Base-by-base conservation (phyloP, 1,140 invertebrate species). In the Neodiprion lecontei region DNA sequence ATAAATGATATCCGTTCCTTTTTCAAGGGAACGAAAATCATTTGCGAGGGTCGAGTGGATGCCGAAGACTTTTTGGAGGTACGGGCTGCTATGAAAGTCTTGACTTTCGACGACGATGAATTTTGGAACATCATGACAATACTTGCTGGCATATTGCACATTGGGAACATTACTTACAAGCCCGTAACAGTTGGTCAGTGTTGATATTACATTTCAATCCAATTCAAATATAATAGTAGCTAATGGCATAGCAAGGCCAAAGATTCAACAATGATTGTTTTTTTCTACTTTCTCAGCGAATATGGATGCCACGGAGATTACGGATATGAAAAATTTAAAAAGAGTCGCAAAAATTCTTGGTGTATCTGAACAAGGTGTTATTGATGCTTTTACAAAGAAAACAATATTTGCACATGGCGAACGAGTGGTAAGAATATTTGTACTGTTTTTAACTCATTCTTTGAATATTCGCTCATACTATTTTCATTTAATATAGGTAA, bases 111-210 rank as follows among this genome's bases (percentile, higher is more conserved):
- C 17, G 95, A 97, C 67, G 88, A 92, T 67, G 96, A 98, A 83
- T 92, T 96, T 47, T 95, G 92, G 92, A 92, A 95, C 74, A 93
- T 98, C 50, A 92, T 97, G 65, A 95, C 94, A 80, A 89, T 98
- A 61, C 85, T 98, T 1, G 94, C 95, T 2, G 92, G 94, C 7
- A 92, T 98, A 76, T 87, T 99, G 47, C 97, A 98, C 87, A 85
- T 98, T 70, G 97, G 97, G 70, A 98, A 98, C 86, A 90, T 98
- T 48, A 94, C 94, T 86, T 98, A 96, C 82, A 96, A 94, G 88
- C 91, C 93, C 76, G 91, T 90, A 21, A 90, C 91, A 40, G 88
- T 93, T 48, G 91, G 92, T 84, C 79, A 83, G 82, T 78, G 11
- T 40, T 40, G 68, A 73, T 74, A 68, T 74, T 49, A 9, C 12